Percentiles rank a stretch among this genome's conserved stretches.
phyloP scores from a whole-genome alignment of 1,140 invertebrate species.

The Monomorium pharaonis region DNA sequence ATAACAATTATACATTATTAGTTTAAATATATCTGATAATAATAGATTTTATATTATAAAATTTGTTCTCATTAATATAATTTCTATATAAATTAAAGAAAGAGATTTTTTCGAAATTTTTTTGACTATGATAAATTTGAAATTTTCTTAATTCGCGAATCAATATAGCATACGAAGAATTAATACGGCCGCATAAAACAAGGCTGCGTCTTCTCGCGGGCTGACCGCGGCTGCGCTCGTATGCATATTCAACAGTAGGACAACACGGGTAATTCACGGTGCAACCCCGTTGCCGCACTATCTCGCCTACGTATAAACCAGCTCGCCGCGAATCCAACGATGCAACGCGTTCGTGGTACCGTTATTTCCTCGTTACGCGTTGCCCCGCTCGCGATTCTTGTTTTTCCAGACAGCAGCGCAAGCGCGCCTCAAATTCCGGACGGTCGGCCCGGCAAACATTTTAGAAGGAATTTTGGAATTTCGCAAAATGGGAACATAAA shows the following conservation, averaged over 20 bases:
- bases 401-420: conserved; percentile 27
- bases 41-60: too few species aligned
- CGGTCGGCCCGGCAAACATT: conserved; percentile 41
- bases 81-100: background rate
- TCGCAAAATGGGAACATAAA: conserved; percentile 22
- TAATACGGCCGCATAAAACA: background rate
- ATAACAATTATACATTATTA: background rate
- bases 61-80: background rate
- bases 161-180: background rate
- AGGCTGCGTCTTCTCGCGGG: background rate
- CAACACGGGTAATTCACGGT: conserved; percentile 11
- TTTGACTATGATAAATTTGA: background rate
- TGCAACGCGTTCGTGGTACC: background rate
- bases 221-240: background rate
- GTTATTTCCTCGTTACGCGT: conserved; percentile 58
- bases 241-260: conserved; percentile 17
- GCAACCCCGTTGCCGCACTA: background rate
- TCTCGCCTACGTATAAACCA: conserved; percentile 27
- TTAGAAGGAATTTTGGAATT: conserved; percentile 41
- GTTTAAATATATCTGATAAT: background rate
- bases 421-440: conserved; percentile 37
- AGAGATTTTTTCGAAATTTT: background rate
- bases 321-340: conserved; percentile 8
- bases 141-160: background rate
- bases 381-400: conserved; percentile 26